Conservation (phyloP, 2,113 vertebrate genomes). For the Larimichthys crocea region DNA sequence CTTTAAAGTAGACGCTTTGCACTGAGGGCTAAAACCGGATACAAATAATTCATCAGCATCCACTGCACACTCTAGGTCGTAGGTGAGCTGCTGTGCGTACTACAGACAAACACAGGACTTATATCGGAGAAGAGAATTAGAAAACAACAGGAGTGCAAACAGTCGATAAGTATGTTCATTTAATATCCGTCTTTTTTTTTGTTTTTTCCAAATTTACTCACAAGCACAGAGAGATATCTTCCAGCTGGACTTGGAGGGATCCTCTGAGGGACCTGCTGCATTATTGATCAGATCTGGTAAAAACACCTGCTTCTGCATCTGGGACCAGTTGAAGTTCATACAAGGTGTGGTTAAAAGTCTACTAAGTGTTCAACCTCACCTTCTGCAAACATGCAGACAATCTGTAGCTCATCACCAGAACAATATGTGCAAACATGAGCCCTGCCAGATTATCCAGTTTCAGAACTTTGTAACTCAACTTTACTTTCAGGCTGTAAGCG, state of each 20-base stretch:
- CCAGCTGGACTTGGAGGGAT: slow-evolving; percentile 57
- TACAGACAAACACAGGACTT: background rate
- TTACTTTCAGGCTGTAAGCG: background rate
- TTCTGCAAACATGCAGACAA: slow-evolving; percentile 42
- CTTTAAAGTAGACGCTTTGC: background rate
- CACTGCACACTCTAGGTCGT: slow-evolving; percentile 8
- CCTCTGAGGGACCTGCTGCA: slow-evolving; percentile 63
- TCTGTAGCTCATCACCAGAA: slow-evolving; percentile 28
- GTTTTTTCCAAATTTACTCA: slow-evolving; percentile 24
- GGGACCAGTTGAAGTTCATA: slow-evolving; percentile 53
- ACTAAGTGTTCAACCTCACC: slow-evolving; percentile 43
- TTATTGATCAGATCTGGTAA: slow-evolving; percentile 75
- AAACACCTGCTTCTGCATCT: slow-evolving; percentile 78
- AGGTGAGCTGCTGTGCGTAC: background rate
- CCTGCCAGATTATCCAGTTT: slow-evolving; percentile 23
- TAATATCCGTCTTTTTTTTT: background rate
- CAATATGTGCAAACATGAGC: slow-evolving; percentile 41
- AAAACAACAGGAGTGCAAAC: background rate
- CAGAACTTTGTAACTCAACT: slow-evolving; percentile 28
- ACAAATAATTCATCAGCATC: slow-evolving; percentile 16
- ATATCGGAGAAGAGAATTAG: background rate
- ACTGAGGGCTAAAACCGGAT: slow-evolving; percentile 3
- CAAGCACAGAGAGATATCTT: slow-evolving; percentile 31
- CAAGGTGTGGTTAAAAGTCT: slow-evolving; percentile 46
- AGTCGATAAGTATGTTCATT: background rate